A percentile compares a stretch with the other conserved stretches of the same genome.
phyloP scores from a whole-genome alignment of 1,140 invertebrate species.

The Danaus melanippus region DNA sequence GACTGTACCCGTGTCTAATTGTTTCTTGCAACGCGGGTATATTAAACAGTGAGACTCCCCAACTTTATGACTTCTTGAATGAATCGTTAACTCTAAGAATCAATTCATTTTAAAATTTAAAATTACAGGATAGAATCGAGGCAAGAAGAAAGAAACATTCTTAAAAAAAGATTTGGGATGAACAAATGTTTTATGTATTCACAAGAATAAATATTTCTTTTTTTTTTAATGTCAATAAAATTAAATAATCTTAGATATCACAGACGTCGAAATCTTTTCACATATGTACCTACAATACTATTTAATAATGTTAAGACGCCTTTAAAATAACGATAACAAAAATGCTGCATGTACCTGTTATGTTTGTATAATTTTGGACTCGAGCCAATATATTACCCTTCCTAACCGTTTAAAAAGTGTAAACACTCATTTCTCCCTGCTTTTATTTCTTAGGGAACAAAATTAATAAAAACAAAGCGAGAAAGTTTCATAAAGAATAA shows the following conservation, averaged over 20 bases:
- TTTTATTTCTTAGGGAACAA: slow-evolving; percentile 13
- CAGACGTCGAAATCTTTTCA: no score
- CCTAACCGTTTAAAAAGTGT: slow-evolving; percentile 10
- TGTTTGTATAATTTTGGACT: slow-evolving; percentile 1
- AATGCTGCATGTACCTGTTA: no score
- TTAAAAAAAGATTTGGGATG: no score
- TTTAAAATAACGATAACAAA: no score
- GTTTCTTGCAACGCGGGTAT: slow-evolving; percentile 67
- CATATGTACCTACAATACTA: no score
- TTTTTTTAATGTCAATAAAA: no score
- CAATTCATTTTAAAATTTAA: slow-evolving; percentile 46
- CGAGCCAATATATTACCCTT: slow-evolving; percentile 14
- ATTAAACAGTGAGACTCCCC: slow-evolving; percentile 64
- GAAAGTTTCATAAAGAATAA: slow-evolving; percentile 54
- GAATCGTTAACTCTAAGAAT: slow-evolving; percentile 66
- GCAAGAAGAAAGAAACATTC: background rate
- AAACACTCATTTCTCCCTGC: slow-evolving; percentile 3
- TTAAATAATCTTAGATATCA: no score
- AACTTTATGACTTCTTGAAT: slow-evolving; percentile 67
- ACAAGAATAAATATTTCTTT: no score
- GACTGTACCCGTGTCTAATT: slow-evolving; percentile 65
- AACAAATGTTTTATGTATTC: no score
- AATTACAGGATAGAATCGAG: slow-evolving; percentile 36
- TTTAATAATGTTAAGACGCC: no score
- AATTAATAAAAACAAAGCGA: slow-evolving; percentile 55